phyloP scores from a whole-genome alignment of 64 coral and sea anemone genomes.

The Porites australiensis region DNA sequence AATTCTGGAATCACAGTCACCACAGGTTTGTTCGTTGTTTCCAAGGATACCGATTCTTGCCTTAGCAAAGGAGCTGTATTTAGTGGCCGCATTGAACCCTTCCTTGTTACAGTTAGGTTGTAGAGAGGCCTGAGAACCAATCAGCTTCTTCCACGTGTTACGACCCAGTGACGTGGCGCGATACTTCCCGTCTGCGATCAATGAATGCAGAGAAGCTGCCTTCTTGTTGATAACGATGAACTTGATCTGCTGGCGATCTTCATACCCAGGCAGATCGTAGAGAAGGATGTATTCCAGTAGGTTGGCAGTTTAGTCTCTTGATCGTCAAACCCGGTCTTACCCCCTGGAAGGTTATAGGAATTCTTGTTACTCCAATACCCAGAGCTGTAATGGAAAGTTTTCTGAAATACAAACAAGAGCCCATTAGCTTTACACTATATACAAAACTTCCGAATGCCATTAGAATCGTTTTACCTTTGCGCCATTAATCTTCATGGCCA shows the following conservation, averaged over 20 bases:
- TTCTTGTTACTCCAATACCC: background rate
- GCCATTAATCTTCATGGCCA: no score
- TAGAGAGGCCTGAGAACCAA: background rate
- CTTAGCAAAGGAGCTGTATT: background rate
- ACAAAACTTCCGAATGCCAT: background rate
- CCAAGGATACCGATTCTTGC: background rate
- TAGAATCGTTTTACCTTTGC: no score
- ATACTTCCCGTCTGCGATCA: background rate
- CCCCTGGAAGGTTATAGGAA: background rate
- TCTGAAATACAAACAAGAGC: background rate
- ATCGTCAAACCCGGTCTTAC: slow-evolving; percentile 13
- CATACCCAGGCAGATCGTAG: background rate
- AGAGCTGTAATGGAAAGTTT: background rate
- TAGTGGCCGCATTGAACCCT: background rate
- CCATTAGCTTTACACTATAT: background rate
- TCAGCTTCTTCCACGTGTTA: slow-evolving; percentile 1
- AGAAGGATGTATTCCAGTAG: background rate
- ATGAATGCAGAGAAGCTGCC: background rate
- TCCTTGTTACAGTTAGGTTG: background rate
- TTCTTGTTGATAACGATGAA: background rate
- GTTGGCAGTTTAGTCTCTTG: background rate
- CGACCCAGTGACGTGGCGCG: background rate
- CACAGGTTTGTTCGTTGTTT: background rate
- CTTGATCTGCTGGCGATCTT: background rate
- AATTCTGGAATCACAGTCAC: background rate